These are phyloP conservation scores for Cyphomyrus plagiostoma DNA, from an alignment of 2,113 vertebrate genomes.

Conservation along the genomic window DNA sequence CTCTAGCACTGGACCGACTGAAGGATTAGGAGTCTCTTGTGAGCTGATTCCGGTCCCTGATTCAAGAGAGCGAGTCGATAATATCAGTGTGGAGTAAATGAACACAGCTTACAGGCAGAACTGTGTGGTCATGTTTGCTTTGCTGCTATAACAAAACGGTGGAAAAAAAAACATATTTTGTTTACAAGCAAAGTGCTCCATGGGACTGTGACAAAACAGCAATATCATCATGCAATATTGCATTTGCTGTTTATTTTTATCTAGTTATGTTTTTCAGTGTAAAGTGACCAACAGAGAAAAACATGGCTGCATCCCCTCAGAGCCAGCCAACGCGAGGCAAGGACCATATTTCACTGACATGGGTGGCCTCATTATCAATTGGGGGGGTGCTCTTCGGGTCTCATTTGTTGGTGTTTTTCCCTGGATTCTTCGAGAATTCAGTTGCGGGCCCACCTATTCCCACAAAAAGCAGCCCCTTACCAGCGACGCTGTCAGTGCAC, in stretches of 20 bases:
- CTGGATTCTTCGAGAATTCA: not conserved
- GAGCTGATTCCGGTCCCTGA: not conserved
- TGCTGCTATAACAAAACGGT: not conserved
- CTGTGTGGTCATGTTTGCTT: not conserved
- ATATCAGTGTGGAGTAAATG: not conserved
- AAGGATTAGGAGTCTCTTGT: not conserved
- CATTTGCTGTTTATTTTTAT: not conserved
- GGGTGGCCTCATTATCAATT: not conserved
- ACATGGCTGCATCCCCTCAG: not conserved
- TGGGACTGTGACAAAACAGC: not conserved
- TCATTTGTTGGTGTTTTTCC: not conserved
- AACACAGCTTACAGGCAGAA: not conserved
- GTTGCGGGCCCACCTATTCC: not conserved
- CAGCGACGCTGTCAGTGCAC: not conserved
- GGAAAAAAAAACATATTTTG: not conserved
- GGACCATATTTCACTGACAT: slow-evolving; percentile 9
- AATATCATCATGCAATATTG: not conserved
- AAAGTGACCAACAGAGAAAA: not conserved
- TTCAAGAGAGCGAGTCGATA: not conserved
- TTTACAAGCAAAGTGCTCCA: not conserved
- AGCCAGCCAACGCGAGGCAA: not conserved
- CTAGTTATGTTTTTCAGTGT: not conserved
- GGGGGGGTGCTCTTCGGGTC: not conserved
- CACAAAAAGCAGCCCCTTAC: not conserved
- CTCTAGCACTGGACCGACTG: not conserved